Evolutionary conservation across 2,888 invertebrate species (phyloP).

Genomic region (Rhaphigaster nebulosa): DNA sequence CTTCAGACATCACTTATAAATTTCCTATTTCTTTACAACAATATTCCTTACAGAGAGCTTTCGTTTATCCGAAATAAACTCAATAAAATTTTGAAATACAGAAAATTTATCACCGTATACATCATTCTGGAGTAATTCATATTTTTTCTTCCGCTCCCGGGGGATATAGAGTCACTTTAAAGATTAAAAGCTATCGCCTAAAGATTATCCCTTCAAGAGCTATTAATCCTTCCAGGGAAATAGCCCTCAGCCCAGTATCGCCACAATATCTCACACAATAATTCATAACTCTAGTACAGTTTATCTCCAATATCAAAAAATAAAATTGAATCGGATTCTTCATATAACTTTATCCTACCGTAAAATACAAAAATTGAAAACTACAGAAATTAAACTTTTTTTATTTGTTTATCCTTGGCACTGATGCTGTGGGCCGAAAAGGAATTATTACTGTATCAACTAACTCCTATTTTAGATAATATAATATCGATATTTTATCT

Average conservation of each 20-base stretch:
- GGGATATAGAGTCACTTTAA: not conserved
- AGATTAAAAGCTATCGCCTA: slow-evolving; percentile 13
- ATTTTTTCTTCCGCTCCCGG: not conserved
- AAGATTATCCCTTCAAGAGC: not conserved
- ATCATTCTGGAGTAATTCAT: not conserved
- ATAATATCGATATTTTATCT: too few relatives aligned
- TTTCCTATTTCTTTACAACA: too few relatives aligned
- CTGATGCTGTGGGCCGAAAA: too few relatives aligned
- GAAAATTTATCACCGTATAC: not conserved
- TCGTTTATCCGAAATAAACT: not conserved
- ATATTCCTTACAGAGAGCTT: not conserved
- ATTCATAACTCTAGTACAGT: not conserved
- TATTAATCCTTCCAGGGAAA: not conserved
- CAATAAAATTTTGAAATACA: not conserved
- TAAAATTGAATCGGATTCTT: not conserved
- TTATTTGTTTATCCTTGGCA: too few relatives aligned
- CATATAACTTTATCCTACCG: not conserved
- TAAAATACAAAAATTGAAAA: too few relatives aligned
- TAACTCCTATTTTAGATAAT: too few relatives aligned
- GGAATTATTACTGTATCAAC: too few relatives aligned
- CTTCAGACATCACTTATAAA: not conserved
- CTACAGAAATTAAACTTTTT: too few relatives aligned
- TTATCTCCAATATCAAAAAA: not conserved
- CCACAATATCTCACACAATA: not conserved
- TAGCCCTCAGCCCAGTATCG: not conserved